Conservation (phyloP, 2,888 invertebrate genomes). For the Nasonovia ribisnigri region DNA sequence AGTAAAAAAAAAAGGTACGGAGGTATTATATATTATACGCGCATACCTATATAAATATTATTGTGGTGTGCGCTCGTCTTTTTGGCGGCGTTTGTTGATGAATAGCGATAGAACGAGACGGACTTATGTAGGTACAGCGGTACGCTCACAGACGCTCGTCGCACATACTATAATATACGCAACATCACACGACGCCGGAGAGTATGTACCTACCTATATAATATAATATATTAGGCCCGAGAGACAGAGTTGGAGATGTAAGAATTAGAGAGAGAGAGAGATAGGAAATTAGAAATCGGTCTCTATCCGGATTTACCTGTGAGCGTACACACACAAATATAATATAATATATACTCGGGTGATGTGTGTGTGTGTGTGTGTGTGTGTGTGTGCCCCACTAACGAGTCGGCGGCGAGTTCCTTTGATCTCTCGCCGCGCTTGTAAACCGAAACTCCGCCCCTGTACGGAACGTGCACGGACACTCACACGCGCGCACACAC, state of each 20-base stretch:
- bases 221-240: not conserved
- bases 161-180: not conserved
- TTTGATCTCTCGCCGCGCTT: conserved; percentile 38
- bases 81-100: conserved; percentile 40
- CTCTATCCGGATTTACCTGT: conserved; percentile 7
- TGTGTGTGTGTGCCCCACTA: conserved; percentile 45
- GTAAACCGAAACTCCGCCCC: conserved; percentile 54
- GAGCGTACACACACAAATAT: not conserved
- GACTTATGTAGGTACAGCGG: not conserved
- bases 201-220: not conserved
- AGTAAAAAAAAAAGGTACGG: not conserved
- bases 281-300: conserved; percentile 50
- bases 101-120: conserved; percentile 11
- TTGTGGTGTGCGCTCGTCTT: conserved; percentile 19
- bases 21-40: not conserved
- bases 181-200: conserved; percentile 9
- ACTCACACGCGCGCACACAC: not conserved
- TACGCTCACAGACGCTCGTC: not conserved
- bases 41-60: not conserved
- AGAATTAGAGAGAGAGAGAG: not conserved
- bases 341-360: not conserved
- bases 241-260: not conserved
- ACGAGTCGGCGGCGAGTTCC: conserved; percentile 37
- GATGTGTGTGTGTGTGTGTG: not conserved
- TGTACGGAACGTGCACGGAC: not conserved